phyloP scores from a whole-genome alignment of 2,888 invertebrate species.

The Phalera bucephala region DNA sequence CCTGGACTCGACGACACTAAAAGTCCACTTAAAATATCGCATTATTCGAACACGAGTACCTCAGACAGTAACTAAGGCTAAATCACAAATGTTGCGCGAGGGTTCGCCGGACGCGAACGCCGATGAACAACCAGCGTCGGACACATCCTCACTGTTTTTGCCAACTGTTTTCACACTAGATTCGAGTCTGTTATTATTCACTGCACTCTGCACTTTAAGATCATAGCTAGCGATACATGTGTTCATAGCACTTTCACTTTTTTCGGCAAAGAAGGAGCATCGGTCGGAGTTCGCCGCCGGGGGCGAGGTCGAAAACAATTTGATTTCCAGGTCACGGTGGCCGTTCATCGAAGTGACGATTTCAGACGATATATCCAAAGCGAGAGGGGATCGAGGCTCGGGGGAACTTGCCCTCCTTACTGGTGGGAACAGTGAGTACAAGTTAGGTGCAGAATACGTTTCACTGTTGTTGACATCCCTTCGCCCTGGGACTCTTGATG shows the following conservation, averaged over 20 bases:
- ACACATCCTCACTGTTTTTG: conserved; percentile 64
- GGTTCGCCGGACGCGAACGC: conserved; percentile 54
- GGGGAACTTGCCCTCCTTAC: conserved; percentile 66
- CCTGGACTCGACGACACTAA: conserved; percentile 59
- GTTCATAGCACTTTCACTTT: conserved; percentile 78
- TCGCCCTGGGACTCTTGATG: conserved; percentile 71
- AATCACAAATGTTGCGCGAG: conserved; percentile 78
- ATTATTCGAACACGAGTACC: conserved; percentile 62
- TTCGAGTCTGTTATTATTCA: conserved; percentile 63
- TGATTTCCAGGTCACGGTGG: conserved; percentile 90
- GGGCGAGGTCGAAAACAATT: conserved; percentile 87
- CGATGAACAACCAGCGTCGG: conserved; percentile 62
- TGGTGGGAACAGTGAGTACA: conserved; percentile 76
- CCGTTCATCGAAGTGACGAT: conserved; percentile 91
- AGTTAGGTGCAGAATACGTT: conserved; percentile 68
- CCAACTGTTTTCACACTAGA: conserved; percentile 58
- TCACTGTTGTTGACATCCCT: conserved; percentile 60
- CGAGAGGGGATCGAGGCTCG: conserved; percentile 69
- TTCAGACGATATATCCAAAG: conserved; percentile 88
- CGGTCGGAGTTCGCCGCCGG: conserved; percentile 71
- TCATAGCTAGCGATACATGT: conserved; percentile 64
- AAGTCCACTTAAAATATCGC: conserved; percentile 50
- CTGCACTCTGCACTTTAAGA: conserved; percentile 71
- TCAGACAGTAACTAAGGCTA: conserved; percentile 80
- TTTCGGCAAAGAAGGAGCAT: conserved; percentile 75